These are phyloP conservation scores for Esox masquinongy DNA, from an alignment of 2,797 vertebrate genomes.

Conservation along the genomic window DNA sequence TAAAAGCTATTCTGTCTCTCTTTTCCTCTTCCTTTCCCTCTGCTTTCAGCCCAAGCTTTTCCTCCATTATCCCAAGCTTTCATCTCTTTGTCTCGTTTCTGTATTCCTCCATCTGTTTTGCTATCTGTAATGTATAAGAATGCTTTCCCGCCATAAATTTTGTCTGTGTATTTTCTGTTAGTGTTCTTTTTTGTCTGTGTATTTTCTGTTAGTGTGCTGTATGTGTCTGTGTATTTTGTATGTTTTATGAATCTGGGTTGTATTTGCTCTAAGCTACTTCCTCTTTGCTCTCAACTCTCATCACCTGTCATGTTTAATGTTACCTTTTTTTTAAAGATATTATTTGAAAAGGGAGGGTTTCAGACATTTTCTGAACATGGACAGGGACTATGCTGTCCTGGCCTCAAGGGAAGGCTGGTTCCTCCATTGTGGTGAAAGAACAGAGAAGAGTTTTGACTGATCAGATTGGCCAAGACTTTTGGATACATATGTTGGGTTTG, in stretches of 20 bases:
- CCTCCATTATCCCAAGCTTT: not conserved
- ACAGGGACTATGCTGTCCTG: too few species aligned
- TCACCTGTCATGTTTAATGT: not conserved
- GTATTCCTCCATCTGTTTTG: not conserved
- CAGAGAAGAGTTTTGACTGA: too few species aligned
- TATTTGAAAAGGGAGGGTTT: too few species aligned
- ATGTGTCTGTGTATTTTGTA: not conserved
- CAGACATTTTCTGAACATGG: too few species aligned
- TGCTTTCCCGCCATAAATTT: not conserved
- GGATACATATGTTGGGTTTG: too few species aligned
- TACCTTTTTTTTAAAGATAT: too few species aligned
- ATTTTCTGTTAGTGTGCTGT: not conserved
- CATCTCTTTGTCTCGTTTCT: conserved; percentile 6
- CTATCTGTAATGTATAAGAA: conserved; percentile 13
- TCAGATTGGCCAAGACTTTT: too few species aligned
- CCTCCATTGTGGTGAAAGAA: too few species aligned
- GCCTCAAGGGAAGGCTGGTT: too few species aligned
- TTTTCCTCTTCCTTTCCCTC: not conserved
- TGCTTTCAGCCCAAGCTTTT: not conserved
- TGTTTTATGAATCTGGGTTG: not conserved
- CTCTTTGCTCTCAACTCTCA: not conserved
- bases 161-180: too few species aligned
- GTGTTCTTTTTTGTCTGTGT: not conserved
- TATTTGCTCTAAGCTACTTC: not conserved
- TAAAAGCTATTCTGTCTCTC: conserved; percentile 19